A percentile compares a stretch with the other conserved stretches of the same genome.
Conservation (phyloP, 92 coral and sea anemone genomes). For the Epizoanthus illoricatus region DNA sequence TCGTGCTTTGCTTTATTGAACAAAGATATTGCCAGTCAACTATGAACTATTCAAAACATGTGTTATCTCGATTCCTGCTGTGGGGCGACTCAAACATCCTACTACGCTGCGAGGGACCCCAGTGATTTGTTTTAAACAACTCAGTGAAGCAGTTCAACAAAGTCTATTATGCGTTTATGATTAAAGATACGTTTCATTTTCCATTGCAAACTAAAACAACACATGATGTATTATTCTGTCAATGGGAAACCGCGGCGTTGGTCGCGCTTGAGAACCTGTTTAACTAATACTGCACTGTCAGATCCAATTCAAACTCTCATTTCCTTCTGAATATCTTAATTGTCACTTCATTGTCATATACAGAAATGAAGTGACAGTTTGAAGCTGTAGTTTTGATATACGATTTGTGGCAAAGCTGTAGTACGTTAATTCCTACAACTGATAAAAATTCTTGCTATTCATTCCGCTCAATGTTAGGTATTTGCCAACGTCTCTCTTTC, state of each 20-base stretch:
- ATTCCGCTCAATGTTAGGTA: background rate
- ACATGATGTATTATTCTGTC: constrained; percentile 8
- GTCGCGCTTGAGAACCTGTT: background rate
- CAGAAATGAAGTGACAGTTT: constrained; percentile 34
- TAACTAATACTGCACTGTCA: constrained; percentile 4
- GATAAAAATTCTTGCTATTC: too few relatives aligned
- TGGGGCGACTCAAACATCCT: background rate
- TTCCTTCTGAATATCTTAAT: constrained; percentile 8
- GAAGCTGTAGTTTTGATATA: constrained; percentile 23
- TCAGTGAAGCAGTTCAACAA: constrained; percentile 7
- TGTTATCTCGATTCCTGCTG: constrained; percentile 39
- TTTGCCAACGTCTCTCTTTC: background rate
- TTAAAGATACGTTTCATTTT: background rate
- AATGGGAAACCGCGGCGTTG: constrained; percentile 5
- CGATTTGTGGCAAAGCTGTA: constrained; percentile 22
- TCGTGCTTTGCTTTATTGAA: background rate
- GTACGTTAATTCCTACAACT: background rate
- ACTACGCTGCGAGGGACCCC: background rate
- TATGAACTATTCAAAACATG: constrained; percentile 31
- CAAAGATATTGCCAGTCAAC: constrained; percentile 14
- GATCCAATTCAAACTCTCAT: background rate
- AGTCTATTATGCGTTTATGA: background rate
- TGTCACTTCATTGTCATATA: constrained; percentile 10
- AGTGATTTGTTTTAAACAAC: constrained; percentile 23
- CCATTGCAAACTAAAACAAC: background rate